A percentile compares a stretch with the other conserved stretches of the same genome.
Conservation (phyloP, 2,797 vertebrate species). For the Borostomias antarcticus region DNA sequence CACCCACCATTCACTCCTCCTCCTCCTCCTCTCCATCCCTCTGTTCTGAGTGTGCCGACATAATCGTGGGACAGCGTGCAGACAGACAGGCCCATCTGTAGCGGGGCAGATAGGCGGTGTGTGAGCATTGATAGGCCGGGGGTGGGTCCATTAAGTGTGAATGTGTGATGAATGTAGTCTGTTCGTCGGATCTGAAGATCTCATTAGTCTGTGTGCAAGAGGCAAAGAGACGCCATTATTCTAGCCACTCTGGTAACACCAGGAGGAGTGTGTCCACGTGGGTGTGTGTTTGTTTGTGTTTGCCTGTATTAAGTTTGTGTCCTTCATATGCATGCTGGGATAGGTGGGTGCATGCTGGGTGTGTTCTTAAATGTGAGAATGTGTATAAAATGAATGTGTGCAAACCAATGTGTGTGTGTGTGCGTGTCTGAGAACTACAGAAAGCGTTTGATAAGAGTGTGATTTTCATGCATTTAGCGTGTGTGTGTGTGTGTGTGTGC, state of each 20-base stretch:
- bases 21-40: conserved; percentile 23
- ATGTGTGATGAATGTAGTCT: conserved; percentile 77
- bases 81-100: conserved; percentile 54
- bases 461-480: not conserved
- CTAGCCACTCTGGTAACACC: conserved; percentile 62
- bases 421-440: too few species aligned
- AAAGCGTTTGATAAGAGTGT: not conserved
- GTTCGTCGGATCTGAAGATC: conserved; percentile 78
- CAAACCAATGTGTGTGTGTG: conserved; percentile 22
- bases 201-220: conserved; percentile 80
- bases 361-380: not conserved
- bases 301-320: conserved; percentile 17
- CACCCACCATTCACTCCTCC: conserved; percentile 3
- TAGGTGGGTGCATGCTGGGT: conserved; percentile 7
- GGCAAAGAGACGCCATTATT: conserved; percentile 72
- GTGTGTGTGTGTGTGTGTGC: too few species aligned
- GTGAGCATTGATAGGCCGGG: conserved; percentile 53
- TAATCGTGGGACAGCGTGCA: conserved; percentile 43
- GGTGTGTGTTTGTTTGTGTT: conserved; percentile 17
- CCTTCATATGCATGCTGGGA: conserved; percentile 9
- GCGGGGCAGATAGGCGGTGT: conserved; percentile 33
- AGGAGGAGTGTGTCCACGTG: conserved; percentile 52
- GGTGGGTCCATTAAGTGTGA: conserved; percentile 66
- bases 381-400: conserved; percentile 19
- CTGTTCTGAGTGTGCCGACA: conserved; percentile 34